Conservation (phyloP, 92 coral and sea anemone species). For the Heteractis magnifica region DNA sequence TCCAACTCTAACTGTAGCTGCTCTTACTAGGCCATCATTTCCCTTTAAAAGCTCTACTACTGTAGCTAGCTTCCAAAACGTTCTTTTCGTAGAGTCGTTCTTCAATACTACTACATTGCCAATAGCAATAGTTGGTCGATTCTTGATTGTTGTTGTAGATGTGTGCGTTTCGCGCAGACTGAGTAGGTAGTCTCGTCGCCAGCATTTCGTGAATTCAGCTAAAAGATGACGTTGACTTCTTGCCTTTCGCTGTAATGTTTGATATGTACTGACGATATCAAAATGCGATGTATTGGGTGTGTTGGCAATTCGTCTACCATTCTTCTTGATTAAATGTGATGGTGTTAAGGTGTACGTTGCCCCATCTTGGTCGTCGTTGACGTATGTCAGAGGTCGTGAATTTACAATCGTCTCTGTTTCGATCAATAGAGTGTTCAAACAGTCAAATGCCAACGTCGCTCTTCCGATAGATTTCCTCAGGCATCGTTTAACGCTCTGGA, state of each 20-base stretch:
- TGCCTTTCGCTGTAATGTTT: constrained; percentile 28
- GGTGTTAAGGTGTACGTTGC: constrained; percentile 43
- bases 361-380: constrained; percentile 29
- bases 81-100: constrained; percentile 29
- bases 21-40: constrained; percentile 35
- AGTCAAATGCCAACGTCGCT: constrained; percentile 24
- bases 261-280: constrained; percentile 47
- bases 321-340: constrained; percentile 54
- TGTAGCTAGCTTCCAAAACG: constrained; percentile 48
- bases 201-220: constrained; percentile 34
- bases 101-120: constrained; percentile 46
- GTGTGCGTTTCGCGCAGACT: constrained; percentile 11
- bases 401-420: constrained; percentile 36
- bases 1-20: constrained; percentile 44
- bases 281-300: constrained; percentile 43
- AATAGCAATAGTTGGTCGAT: background rate
- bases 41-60: constrained; percentile 38
- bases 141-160: background rate
- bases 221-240: constrained; percentile 30
- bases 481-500: constrained; percentile 17
- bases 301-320: constrained; percentile 47
- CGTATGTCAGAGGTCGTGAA: constrained; percentile 35
- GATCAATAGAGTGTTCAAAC: constrained; percentile 18
- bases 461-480: constrained; percentile 19
- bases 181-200: constrained; percentile 36